Evolutionary conservation across 2,888 invertebrate species (phyloP).

Genomic region (Trissolcus brochymenae): DNA sequence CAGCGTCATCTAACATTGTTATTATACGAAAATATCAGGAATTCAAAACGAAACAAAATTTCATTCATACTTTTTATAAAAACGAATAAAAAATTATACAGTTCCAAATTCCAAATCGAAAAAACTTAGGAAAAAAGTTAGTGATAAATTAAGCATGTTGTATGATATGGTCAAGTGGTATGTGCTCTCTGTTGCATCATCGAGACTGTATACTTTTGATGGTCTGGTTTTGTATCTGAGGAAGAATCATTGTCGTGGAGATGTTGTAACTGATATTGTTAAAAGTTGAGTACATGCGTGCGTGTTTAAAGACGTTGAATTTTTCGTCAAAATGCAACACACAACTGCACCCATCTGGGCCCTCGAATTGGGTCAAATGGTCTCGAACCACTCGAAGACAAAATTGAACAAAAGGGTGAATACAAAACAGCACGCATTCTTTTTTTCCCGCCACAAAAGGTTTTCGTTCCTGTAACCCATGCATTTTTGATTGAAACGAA

Average conservation of each 20-base stretch:
- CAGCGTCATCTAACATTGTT: too few species aligned
- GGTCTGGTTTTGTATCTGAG: slow-evolving; percentile 16
- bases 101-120: too few species aligned
- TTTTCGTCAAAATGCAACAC: slow-evolving; percentile 31
- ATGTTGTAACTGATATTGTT: slow-evolving; percentile 3
- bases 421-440: neutral
- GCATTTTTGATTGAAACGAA: too few species aligned
- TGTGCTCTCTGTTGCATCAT: slow-evolving; percentile 5
- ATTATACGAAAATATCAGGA: too few species aligned
- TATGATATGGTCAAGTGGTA: too few species aligned
- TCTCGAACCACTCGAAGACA: slow-evolving; percentile 32
- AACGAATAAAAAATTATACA: too few species aligned
- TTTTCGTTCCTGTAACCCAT: too few species aligned
- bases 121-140: too few species aligned
- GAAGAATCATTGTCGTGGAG: too few species aligned
- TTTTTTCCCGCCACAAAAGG: neutral
- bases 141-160: too few species aligned
- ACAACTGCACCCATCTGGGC: slow-evolving; percentile 32
- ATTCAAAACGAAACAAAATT: too few species aligned
- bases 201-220: slow-evolving; percentile 12
- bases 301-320: slow-evolving; percentile 23
- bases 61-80: too few species aligned
- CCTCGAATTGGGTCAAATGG: slow-evolving; percentile 43
- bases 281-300: slow-evolving; percentile 31
- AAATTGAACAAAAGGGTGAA: slow-evolving; percentile 29